Base-by-base conservation (phyloP, 1,140 invertebrate genomes). In the Sycophaga agraensis region DNA sequence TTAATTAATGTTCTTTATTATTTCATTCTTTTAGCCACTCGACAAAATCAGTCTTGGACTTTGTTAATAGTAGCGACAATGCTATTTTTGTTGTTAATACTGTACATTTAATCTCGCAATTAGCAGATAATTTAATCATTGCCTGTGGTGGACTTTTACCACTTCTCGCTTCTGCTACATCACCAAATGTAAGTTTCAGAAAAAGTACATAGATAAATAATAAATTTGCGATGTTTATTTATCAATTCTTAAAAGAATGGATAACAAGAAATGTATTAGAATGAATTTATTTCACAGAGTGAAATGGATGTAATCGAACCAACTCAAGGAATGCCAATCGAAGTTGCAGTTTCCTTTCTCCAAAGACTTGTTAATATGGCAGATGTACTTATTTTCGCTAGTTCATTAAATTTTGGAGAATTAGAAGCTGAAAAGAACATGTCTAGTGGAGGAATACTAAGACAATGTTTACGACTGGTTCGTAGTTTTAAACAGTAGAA, bases 21-120 rank as follows among this genome's bases (percentile, higher is more conserved):
- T 8, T 31, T 39, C 11, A 59, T 24, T 63, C 40, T 79, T 83
- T 82, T 68, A 96, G 93, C 78, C 94, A 98, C 74, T 96, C 94
- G 1, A 97, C 93, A 4, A 97, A 97, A 79, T 96, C 93, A 55
- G 94, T 99, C 59, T 87, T 98, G 69, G 96, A 99, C 82, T 98
- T 98, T 84, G 95, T 99, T 39, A 99, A 99, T 79, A 93, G 91
- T 80, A 91, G 91, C 72, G 96, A 98, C 75, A 98, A 98, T 82
- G 94, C 96, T 59, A 97, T 99, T 64, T 99, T 99, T 81, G 96
- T 99, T 61, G 94, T 99, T 11, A 99, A 99, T 82, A 97, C 97
- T 0, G 96, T 99, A 48, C 97, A 99, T 82, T 85, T 99, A 71
- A 98, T 99, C 74, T 99, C 96, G 7, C 97, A 99, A 82, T 84